Percentiles rank a stretch among this genome's conserved stretches.
Evolutionary conservation across 2,797 vertebrate genomes (phyloP).

Genomic region (Molothrus ater): DNA sequence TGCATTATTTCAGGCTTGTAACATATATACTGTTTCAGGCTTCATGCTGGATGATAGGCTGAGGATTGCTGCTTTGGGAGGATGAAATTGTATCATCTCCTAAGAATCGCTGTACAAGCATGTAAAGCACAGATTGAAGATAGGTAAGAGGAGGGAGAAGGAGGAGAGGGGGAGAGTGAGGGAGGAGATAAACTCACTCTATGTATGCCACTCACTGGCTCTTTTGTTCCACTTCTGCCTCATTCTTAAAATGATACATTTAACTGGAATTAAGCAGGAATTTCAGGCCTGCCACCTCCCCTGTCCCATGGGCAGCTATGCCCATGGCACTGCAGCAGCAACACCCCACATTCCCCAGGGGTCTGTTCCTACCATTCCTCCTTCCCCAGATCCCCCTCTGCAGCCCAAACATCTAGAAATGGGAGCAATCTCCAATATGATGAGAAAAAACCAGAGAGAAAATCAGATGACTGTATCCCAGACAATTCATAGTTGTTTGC

Average conservation of each 20-base stretch:
- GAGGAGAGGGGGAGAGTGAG: rapidly evolving
- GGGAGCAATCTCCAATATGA: neutral
- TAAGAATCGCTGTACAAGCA: neutral
- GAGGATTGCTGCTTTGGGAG: neutral
- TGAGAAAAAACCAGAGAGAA: neutral
- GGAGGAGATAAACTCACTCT: neutral
- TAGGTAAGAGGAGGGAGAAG: neutral
- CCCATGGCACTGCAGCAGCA: neutral
- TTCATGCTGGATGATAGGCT: neutral
- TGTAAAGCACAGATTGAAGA: neutral
- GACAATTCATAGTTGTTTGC: neutral
- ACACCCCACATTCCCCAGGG: rapidly evolving
- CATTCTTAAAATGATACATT: neutral
- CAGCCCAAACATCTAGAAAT: neutral
- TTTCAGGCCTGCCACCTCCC: neutral
- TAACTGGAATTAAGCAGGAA: neutral
- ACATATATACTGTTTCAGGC: neutral
- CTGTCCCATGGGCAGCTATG: rapidly evolving
- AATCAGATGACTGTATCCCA: neutral
- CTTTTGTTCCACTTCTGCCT: neutral
- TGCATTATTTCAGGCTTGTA: neutral
- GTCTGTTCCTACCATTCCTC: neutral
- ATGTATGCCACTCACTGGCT: neutral
- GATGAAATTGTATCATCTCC: neutral
- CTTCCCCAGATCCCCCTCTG: neutral